Evolutionary conservation across 2,113 vertebrate species (phyloP).

Genomic region (Capreolus pygargus): DNA sequence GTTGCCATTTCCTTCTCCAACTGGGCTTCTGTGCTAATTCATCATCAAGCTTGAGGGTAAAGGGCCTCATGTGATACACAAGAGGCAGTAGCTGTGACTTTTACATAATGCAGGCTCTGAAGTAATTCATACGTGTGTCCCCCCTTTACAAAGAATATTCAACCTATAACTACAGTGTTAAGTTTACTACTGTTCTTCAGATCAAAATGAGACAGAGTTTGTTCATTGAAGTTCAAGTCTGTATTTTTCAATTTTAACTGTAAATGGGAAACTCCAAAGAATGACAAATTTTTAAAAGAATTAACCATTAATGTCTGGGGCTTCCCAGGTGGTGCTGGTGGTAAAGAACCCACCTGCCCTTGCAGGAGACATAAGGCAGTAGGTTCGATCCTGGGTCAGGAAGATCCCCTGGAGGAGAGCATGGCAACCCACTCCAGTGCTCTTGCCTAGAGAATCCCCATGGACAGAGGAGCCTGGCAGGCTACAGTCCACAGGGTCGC

Average conservation of each 20-base stretch:
- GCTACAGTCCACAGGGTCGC: accelerated
- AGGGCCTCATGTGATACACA: accelerated
- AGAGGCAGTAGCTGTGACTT: accelerated
- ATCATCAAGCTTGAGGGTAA: accelerated
- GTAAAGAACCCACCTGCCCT: not conserved
- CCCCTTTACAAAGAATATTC: not conserved
- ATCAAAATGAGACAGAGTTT: not conserved
- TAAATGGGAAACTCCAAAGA: not conserved
- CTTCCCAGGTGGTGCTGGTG: not conserved
- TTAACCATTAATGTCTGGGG: not conserved
- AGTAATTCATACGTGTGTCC: accelerated
- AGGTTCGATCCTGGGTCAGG: not conserved
- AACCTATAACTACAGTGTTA: accelerated
- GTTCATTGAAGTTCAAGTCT: not conserved
- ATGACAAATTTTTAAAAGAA: not conserved
- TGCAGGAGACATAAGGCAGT: not conserved
- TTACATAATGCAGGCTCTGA: accelerated
- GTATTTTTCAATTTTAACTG: not conserved
- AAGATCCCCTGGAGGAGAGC: not conserved
- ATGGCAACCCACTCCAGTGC: not conserved
- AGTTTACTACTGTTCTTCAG: accelerated
- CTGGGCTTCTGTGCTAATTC: too few relatives aligned
- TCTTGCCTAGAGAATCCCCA: not conserved
- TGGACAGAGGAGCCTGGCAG: not conserved
- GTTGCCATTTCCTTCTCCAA: too few relatives aligned